phyloP scores from a whole-genome alignment of 2,888 invertebrate species.

The Notodonta dromedarius region DNA sequence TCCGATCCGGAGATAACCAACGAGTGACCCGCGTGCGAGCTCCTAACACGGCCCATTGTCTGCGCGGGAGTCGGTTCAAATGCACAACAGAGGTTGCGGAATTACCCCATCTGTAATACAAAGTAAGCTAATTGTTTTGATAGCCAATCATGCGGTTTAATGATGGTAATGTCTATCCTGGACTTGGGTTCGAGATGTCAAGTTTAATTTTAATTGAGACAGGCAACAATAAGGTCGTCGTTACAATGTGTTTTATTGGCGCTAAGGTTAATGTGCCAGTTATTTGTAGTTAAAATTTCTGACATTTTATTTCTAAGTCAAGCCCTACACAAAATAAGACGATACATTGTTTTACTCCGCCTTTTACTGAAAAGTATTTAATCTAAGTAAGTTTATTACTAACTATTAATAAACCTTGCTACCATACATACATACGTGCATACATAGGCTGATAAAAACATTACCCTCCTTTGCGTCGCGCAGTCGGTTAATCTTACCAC shows the following conservation, averaged over 20 bases:
- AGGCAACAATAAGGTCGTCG: background rate
- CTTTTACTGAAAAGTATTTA: no score
- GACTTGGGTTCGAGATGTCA: background rate
- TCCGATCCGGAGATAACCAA: constrained; percentile 76
- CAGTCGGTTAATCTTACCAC: constrained; percentile 46
- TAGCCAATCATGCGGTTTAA: constrained; percentile 4
- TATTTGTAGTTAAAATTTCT: background rate
- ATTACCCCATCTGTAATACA: constrained; percentile 20
- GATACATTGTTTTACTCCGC: background rate
- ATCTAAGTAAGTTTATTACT: no score
- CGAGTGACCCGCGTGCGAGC: constrained; percentile 74
- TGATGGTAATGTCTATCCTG: background rate
- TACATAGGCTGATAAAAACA: no score
- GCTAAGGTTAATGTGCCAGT: background rate
- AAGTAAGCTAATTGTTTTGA: constrained; percentile 33
- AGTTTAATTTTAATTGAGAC: background rate
- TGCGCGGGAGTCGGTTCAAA: constrained; percentile 49
- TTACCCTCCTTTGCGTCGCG: no score
- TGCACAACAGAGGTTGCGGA: constrained; percentile 20
- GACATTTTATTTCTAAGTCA: background rate
- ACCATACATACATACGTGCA: no score
- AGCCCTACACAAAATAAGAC: background rate
- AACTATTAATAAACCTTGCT: no score
- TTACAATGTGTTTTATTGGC: no score
- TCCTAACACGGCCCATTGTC: constrained; percentile 64